Evolutionary conservation across 2,797 vertebrate species (phyloP).

Genomic region (Galaxias olidus): DNA sequence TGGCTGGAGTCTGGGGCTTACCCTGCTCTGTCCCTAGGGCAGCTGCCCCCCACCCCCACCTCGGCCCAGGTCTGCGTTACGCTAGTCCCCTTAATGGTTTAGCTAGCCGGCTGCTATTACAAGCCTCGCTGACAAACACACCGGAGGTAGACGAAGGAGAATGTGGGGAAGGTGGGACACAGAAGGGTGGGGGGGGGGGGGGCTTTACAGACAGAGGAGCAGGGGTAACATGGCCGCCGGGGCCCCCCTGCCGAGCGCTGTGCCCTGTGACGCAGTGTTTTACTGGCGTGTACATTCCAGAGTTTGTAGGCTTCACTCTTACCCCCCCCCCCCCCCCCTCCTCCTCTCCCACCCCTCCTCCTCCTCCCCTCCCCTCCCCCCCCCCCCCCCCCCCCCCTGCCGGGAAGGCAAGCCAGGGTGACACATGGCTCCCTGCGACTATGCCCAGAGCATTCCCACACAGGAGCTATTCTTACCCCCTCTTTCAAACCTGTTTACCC

Average conservation of each 20-base stretch:
- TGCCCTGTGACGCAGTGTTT: slow-evolving; percentile 60
- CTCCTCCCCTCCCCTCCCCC: slow-evolving; percentile 19
- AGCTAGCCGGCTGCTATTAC: slow-evolving; percentile 67
- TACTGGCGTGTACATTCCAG: slow-evolving; percentile 57
- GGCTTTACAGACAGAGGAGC: slow-evolving; percentile 36
- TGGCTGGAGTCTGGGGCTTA: slow-evolving; percentile 11
- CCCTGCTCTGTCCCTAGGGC: slow-evolving; percentile 17
- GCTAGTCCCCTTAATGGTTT: slow-evolving; percentile 66
- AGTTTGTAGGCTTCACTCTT: slow-evolving; percentile 63
- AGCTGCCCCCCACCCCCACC: slow-evolving; percentile 39
- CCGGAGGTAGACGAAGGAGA: slow-evolving; percentile 36
- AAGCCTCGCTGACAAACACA: slow-evolving; percentile 42
- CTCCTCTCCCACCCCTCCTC: not conserved
- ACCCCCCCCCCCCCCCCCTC: slow-evolving; percentile 50
- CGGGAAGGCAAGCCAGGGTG: slow-evolving; percentile 15
- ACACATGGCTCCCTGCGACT: slow-evolving; percentile 49
- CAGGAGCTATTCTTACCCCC: slow-evolving; percentile 41
- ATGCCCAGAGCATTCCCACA: slow-evolving; percentile 45
- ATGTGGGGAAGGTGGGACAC: slow-evolving; percentile 33
- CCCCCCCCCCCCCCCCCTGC: not conserved
- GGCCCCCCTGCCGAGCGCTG: slow-evolving; percentile 42
- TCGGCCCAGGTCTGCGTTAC: slow-evolving; percentile 42
- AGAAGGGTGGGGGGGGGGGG: slow-evolving; percentile 26
- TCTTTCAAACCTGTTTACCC: slow-evolving; percentile 49
- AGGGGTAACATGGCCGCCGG: no score